Evolutionary conservation across 2,888 invertebrate genomes (phyloP), one percentile per base, ranked within the genome.

Genomic region (Eupeodes luniger): DNA sequence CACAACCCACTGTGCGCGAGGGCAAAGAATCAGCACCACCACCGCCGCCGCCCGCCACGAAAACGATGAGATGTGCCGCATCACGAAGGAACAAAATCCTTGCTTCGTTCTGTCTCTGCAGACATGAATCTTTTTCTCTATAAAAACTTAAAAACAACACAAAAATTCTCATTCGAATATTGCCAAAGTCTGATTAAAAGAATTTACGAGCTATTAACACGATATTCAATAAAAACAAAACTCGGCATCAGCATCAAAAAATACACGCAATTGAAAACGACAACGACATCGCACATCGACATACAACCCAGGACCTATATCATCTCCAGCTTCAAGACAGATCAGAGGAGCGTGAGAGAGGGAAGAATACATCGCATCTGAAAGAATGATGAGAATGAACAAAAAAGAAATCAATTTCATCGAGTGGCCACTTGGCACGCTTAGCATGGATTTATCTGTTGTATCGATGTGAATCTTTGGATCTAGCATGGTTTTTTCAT

Each of bases 361-460:
- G 53, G 14, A 59, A 66, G 7, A 67, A 49, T 49, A 27, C 27
- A 3, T 27, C 10, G 12, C 16, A 67, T 53, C 40, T 9, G 49
- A 47, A 59, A 59, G 36, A 59, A 59, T 19, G 16, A 53, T 34
- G 69, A 59, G 59, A 40, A 55, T 12, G 9, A 51, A 16, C 27
- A 27, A 55, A 72, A 62, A 59, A 86, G 51, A 81, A 81, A 85
- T 88, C 81, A 76, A 85, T 84, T 84, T 81, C 81, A 81, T 85
- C 75, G 84, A 88, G 88, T 84, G 84, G 84, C 81, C 88, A 88
- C 88, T 88, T 88, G 88, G 88, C 88, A 88, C 88, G 88, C 88
- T 88, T 88, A 88, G 74, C 88, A 81, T 81, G 88, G 76, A 81
- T 81, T 88, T 88, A 88, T 84, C 84, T 70, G 83, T 72, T 81